phyloP scores from a whole-genome alignment of 2,113 vertebrate genomes.

The Xenus cinereus region DNA sequence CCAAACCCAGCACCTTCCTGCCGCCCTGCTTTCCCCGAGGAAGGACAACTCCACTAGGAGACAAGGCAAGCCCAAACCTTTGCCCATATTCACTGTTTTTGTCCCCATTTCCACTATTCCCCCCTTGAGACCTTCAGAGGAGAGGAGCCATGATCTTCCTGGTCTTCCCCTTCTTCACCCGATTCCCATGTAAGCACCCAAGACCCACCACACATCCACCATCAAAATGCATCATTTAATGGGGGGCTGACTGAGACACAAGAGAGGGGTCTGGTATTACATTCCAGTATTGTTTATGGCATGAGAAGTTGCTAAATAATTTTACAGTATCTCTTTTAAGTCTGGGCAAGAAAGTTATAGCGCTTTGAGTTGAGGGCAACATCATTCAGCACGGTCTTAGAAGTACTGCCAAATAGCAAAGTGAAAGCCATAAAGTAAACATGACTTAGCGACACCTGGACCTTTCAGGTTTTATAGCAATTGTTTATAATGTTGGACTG shows the following conservation, averaged over 20 bases:
- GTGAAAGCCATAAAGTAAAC: conserved; percentile 66
- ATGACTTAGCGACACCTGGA: conserved; percentile 63
- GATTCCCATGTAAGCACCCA: rapidly evolving
- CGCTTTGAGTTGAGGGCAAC: conserved; percentile 53
- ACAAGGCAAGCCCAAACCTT: background rate
- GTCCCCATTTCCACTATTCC: background rate
- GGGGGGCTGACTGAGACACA: background rate
- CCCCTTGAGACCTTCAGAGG: background rate
- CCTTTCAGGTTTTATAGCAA: conserved; percentile 64
- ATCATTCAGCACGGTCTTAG: conserved; percentile 28
- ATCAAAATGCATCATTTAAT: background rate
- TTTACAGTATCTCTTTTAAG: conserved; percentile 62
- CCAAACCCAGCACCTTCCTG: background rate
- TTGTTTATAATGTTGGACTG: conserved; percentile 68
- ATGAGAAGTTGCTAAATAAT: conserved; percentile 61
- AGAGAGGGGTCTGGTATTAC: background rate
- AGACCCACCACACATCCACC: background rate
- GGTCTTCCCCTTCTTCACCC: background rate
- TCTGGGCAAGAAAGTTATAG: conserved; percentile 53
- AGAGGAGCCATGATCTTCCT: rapidly evolving
- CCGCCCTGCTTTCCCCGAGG: background rate
- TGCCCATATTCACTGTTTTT: rapidly evolving
- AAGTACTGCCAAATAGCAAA: conserved; percentile 66
- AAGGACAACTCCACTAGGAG: background rate
- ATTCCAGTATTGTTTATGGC: background rate